Conservation (phyloP, 2,113 vertebrate species). For the Psephotus haematonotus region DNA sequence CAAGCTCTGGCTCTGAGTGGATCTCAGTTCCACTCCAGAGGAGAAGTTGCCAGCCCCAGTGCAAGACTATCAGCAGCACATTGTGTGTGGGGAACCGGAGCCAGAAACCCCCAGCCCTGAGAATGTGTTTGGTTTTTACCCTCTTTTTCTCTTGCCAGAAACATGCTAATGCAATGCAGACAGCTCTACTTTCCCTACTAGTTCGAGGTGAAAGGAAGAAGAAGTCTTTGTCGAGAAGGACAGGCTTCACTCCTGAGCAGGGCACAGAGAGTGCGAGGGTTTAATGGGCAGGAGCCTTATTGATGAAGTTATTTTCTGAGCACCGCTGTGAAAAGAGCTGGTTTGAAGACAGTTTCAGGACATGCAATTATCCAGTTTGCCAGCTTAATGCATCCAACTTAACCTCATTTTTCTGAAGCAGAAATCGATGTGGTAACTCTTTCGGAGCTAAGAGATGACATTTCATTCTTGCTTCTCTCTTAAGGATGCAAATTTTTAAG, state of each 20-base stretch:
- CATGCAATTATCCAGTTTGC: constrained; percentile 66
- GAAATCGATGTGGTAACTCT: constrained; percentile 54
- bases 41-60: not conserved
- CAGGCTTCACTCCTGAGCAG: not conserved
- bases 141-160: not conserved
- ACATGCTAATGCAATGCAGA: not conserved
- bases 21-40: not conserved
- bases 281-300: constrained; percentile 35
- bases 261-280: not conserved
- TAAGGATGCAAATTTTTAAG: constrained; percentile 27
- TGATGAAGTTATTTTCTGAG: constrained; percentile 65
- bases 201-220: not conserved
- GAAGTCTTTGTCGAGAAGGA: not conserved
- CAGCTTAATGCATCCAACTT: constrained; percentile 69
- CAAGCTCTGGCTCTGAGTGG: not conserved
- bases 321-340: constrained; percentile 58
- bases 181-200: not conserved
- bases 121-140: not conserved
- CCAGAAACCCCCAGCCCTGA: not conserved
- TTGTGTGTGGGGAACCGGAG: accelerated
- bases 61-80: not conserved
- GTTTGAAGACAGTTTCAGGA: constrained; percentile 63
- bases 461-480: constrained; percentile 9
- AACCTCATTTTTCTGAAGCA: constrained; percentile 56
- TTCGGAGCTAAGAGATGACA: not conserved